These are phyloP conservation scores for Drymonia ruficornis DNA, from an alignment of 2,888 invertebrate species.

Conservation along the genomic window DNA sequence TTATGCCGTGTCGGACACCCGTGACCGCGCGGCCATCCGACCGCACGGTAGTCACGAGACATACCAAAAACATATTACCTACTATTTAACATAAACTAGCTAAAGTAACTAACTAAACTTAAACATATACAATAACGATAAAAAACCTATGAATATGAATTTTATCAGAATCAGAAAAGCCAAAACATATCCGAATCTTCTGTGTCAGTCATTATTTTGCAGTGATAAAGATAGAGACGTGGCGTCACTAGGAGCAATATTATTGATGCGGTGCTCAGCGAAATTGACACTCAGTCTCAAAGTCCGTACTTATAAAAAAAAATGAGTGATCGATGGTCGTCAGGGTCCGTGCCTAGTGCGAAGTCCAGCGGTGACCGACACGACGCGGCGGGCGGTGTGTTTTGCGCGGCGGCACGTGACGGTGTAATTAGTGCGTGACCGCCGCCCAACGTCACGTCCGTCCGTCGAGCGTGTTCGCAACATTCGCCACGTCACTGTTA, in stretches of 20 bases:
- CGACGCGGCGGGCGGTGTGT: slow-evolving; percentile 47
- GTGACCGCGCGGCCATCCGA: slow-evolving; percentile 33
- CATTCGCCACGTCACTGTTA: slow-evolving; percentile 30
- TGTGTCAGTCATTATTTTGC: too few species aligned
- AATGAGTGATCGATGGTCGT: neutral
- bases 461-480: slow-evolving; percentile 30
- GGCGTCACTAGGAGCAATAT: too few species aligned
- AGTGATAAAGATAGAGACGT: too few species aligned
- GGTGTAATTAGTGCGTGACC: slow-evolving; percentile 79
- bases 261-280: too few species aligned
- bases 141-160: too few species aligned
- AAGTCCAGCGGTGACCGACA: slow-evolving; percentile 7
- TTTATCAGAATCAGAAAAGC: too few species aligned
- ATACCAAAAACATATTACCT: neutral
- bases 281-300: too few species aligned
- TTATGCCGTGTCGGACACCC: slow-evolving; percentile 56
- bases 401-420: slow-evolving; percentile 73
- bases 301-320: too few species aligned
- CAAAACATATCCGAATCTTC: too few species aligned
- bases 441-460: slow-evolving; percentile 49
- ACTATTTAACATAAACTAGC: too few species aligned
- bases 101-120: too few species aligned
- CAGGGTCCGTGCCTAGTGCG: slow-evolving; percentile 26
- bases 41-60: slow-evolving; percentile 7
- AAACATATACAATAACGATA: too few species aligned